Base-by-base conservation (phyloP, 2,113 vertebrate genomes). In the Podilymbus podiceps region DNA sequence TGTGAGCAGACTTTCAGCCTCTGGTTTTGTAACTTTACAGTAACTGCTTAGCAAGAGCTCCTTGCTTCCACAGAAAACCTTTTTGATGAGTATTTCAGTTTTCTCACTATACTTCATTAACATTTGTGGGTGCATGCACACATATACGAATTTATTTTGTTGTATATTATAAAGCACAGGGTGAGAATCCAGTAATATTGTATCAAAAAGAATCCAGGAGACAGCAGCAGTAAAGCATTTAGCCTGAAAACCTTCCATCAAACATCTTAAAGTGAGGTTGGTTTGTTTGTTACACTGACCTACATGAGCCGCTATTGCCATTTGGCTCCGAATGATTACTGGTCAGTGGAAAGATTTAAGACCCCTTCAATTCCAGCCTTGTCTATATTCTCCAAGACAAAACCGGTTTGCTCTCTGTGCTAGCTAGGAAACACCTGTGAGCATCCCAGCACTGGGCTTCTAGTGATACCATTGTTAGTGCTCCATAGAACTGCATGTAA, bases 241-340 rank as follows among this genome's bases (percentile, higher is more conserved):
- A 89, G 44, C 92, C 87, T 74, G 86, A 96, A 96, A 96, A 90
- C 46, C 91, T 94, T 96, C 94, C 81, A 90, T 89, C 96, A 97
- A 86, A 94, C 87, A 96, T 91, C 78, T 52, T 89, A 68, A 96
- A 97, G 86, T 84, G 75, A 97, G 93, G 82, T 91, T 95, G 87
- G 95, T 98, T 92, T 92, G 74, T 97, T 93, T 96, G 95, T 96
- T 97, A 96, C 58, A 83, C 91, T 97, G 97, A 98, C 97, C 95
- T 97, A 94, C 92, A 82, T 69, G 96, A 97, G 94, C 90, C 47
- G 46, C 91, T 97, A 96, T 90, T 98, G 97, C 96, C 97, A 96
- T 97, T 98, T 97, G 95, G 86, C 92, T 98, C 97, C 98, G 97
- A 98, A 98, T 98, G 98, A 98, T 98, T 98, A 98, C 98, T 97